phyloP scores from a whole-genome alignment of 1,140 invertebrate species.

The Papilio glaucus region DNA sequence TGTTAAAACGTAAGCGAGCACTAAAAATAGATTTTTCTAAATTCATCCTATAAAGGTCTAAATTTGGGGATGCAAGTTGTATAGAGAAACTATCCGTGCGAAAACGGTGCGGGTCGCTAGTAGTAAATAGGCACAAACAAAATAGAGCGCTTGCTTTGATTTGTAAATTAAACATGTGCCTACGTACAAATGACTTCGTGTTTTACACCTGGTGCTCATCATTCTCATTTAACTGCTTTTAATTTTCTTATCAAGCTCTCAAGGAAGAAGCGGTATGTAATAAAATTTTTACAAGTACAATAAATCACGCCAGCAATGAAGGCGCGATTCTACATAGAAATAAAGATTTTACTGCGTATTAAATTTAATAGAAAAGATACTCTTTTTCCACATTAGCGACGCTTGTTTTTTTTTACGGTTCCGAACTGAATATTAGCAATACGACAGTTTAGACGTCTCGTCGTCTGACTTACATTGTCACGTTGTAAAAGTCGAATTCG shows the following conservation, averaged over 20 bases:
- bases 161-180: no score
- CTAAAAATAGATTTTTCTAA: no score
- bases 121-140: no score
- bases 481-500: no score
- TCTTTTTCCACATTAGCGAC: background rate
- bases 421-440: background rate
- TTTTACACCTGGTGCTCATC: background rate
- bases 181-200: background rate
- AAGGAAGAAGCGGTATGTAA: background rate
- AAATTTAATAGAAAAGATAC: conserved; percentile 12
- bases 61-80: no score
- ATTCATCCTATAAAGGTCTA: no score
- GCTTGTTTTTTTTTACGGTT: conserved; percentile 10
- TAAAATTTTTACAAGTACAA: conserved; percentile 23
- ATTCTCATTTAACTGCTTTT: background rate
- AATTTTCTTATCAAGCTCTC: conserved; percentile 2
- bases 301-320: conserved; percentile 16
- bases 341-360: conserved; percentile 22
- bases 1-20: no score
- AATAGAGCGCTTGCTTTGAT: no score
- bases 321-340: conserved; percentile 20
- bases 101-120: no score
- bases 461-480: no score
- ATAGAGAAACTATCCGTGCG: no score
- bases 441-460: background rate